Evolutionary conservation across 2,888 invertebrate genomes (phyloP).

Genomic region (Lepidochitona cinerea): DNA sequence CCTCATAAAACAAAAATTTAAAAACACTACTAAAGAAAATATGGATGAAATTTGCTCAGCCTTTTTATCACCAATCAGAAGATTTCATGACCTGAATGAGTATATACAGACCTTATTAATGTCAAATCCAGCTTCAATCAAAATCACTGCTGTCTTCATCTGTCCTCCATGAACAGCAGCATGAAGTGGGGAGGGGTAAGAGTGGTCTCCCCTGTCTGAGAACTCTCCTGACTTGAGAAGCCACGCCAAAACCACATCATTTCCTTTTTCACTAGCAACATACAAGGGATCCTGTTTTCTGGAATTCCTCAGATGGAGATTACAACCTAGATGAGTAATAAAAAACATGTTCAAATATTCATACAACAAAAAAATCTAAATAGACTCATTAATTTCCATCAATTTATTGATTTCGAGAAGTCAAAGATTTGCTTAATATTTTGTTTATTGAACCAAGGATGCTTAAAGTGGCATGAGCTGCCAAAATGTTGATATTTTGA

Average conservation of each 20-base stretch:
- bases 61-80: background rate
- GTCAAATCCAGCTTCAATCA: conserved; percentile 60
- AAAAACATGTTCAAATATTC: too few species aligned
- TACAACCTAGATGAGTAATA: conserved; percentile 51
- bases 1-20: background rate
- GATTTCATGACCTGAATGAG: background rate
- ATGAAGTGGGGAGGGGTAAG: conserved; percentile 52
- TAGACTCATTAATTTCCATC: too few species aligned
- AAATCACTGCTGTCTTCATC: conserved; percentile 44
- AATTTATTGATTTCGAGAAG: too few species aligned
- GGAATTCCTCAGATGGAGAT: conserved; percentile 52
- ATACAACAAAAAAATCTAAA: too few species aligned
- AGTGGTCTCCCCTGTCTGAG: conserved; percentile 37
- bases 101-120: conserved; percentile 64
- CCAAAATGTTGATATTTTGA: too few species aligned
- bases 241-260: conserved; percentile 47
- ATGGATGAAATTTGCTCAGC: background rate
- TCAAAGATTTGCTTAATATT: too few species aligned
- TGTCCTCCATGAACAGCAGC: conserved; percentile 57
- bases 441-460: too few species aligned
- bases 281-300: conserved; percentile 58
- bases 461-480: too few species aligned
- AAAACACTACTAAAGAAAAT: background rate
- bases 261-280: conserved; percentile 62
- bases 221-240: conserved; percentile 49